These are phyloP conservation scores for Dolichoris vasculosae DNA, from an alignment of 1,140 invertebrate genomes.

Conservation along the genomic window DNA sequence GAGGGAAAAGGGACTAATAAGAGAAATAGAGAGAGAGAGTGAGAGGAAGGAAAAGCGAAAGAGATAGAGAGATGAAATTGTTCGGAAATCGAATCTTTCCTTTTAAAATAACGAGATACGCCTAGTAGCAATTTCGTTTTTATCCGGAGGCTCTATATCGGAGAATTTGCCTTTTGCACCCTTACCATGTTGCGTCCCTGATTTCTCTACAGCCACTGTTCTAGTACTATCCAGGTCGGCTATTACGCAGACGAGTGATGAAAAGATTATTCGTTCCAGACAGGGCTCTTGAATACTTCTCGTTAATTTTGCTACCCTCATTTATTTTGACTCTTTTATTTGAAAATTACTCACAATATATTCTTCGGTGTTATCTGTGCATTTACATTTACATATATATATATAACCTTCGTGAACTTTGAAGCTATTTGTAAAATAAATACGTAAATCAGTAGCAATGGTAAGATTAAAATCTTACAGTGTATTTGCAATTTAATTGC, in stretches of 20 bases:
- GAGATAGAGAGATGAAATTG: constrained; percentile 38
- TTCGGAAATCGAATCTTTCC: constrained; percentile 46
- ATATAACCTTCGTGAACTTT: neutral
- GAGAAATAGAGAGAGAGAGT: neutral
- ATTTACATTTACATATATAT: neutral
- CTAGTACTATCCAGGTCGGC: neutral
- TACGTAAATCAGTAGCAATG: too few species aligned
- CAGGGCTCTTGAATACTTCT: neutral
- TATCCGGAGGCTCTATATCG: neutral
- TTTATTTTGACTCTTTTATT: neutral
- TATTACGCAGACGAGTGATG: neutral
- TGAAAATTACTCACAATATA: neutral
- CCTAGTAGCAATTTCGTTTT: constrained; percentile 46
- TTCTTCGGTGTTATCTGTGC: neutral
- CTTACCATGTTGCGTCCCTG: neutral
- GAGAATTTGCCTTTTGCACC: constrained; percentile 42
- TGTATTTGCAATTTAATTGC: too few species aligned
- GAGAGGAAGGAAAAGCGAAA: neutral
- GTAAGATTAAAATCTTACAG: too few species aligned
- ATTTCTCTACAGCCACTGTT: neutral
- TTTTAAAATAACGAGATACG: constrained; percentile 32
- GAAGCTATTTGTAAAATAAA: neutral
- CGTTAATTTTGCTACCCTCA: neutral
- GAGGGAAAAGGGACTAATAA: neutral
- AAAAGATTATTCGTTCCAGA: neutral